Base-by-base conservation (phyloP, 2,113 vertebrate species). In the Raja brachyura region DNA sequence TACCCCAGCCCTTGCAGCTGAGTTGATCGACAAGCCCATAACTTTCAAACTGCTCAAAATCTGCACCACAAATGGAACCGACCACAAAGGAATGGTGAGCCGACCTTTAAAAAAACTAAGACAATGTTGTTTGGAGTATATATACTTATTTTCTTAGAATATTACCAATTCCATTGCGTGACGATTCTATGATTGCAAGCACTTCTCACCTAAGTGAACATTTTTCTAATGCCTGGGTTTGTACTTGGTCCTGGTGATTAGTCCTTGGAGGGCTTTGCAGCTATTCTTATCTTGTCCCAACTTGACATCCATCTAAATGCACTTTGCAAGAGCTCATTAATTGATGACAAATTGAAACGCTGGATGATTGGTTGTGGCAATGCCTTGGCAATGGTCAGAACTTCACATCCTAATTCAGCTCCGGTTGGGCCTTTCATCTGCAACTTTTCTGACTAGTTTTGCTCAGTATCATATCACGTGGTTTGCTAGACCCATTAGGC, bases 11-110 rank as follows among this genome's bases (percentile, higher is more conserved):
- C 68, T 73, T 6, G 90, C 66, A 54, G 90, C 68, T 14, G 66
- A 92, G 68, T 33, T 92, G 66, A 92, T 73, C 4, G 66, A 92
- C 66, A 92, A 92, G 39, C 66, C 90, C 11, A 9, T 92, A 73
- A 54, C 90, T 92, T 92, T 92, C 90, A 92, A 92, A 54, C 18
- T 92, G 68, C 90, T 92, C 66, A 92, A 92, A 48, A 92, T 92
- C 90, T 92, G 90, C 90, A 92, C 90, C 48, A 28, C 33, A 73
- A 92, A 92, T 73, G 68, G 90, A 22, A 73, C 33, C 22, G 90
- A 70, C 33, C 73, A 54, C 66, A 92, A 73, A 92, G 90, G 90
- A 68, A 92, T 92, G 90, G 90, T 92, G 39, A 92, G 90, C 22
- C 59, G 25, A 13, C 31, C 16, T 31, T 88, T 63, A 85, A 31